These are phyloP conservation scores for Lasioglossum figueresi DNA, from an alignment of 2,888 invertebrate species.

Conservation along the genomic window DNA sequence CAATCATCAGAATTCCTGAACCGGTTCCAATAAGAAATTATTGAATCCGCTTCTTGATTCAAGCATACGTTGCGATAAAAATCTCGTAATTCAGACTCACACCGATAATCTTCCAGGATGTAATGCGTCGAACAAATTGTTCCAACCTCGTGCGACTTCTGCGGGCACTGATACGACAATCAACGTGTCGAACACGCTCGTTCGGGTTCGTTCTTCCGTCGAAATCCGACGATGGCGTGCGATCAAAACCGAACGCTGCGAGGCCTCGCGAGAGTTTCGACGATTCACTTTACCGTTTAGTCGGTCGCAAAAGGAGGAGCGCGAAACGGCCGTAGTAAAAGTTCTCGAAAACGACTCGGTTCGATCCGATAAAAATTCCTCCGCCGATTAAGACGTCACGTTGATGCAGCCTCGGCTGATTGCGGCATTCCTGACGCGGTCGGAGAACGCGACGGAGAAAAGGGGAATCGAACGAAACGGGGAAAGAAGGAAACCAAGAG, in stretches of 20 bases:
- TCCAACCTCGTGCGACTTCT: neutral
- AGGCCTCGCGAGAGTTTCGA: neutral
- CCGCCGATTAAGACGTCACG: conserved; percentile 49
- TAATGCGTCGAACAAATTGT: neutral
- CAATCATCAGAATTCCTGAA: neutral
- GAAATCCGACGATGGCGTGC: neutral
- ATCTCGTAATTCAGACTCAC: neutral
- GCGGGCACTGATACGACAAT: neutral
- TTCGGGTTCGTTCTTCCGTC: neutral
- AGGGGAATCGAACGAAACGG: conserved; percentile 5
- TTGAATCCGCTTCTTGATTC: neutral
- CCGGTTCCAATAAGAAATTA: neutral
- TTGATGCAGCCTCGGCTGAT: conserved; percentile 41
- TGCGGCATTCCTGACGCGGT: conserved; percentile 48
- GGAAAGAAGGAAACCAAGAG: neutral
- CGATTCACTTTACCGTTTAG: neutral
- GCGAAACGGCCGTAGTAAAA: neutral
- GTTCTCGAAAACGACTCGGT: neutral
- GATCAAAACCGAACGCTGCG: neutral
- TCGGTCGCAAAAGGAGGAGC: neutral
- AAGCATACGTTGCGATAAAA: neutral
- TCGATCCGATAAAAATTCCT: conserved; percentile 46
- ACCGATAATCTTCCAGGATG: neutral
- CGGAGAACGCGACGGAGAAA: conserved; percentile 32
- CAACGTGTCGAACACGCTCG: neutral